A percentile compares a stretch with the other conserved stretches of the same genome.
Evolutionary conservation across 2,113 vertebrate species (phyloP).

Genomic region (Colinus virginianus): DNA sequence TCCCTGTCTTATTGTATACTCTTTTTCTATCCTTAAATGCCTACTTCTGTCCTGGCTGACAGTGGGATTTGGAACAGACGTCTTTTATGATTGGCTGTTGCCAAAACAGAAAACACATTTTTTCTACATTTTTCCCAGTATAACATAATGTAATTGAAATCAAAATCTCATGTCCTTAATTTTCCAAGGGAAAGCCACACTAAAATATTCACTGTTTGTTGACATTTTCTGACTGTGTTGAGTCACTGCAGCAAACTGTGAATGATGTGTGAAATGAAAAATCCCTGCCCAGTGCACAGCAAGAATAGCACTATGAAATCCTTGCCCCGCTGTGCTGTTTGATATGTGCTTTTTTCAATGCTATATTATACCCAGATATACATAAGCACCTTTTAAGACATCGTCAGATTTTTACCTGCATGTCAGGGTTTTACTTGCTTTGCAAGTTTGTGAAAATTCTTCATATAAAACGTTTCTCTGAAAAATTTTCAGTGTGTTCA

Average conservation of each 20-base stretch:
- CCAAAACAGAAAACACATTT: not conserved
- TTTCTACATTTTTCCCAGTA: not conserved
- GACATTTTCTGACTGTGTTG: not conserved
- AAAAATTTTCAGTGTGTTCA: not conserved
- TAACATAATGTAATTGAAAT: not conserved
- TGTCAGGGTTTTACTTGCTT: not conserved
- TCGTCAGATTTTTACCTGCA: not conserved
- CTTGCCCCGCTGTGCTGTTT: not conserved
- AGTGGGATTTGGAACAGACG: not conserved
- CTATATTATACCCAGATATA: not conserved
- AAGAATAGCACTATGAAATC: not conserved
- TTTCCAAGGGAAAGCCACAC: not conserved
- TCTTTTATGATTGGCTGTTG: not conserved
- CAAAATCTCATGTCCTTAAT: not conserved
- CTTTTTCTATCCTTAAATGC: not conserved
- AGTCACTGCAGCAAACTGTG: conserved; percentile 52
- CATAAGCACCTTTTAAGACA: not conserved
- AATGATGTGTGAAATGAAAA: conserved; percentile 70
- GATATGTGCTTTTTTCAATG: not conserved
- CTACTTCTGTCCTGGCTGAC: not conserved
- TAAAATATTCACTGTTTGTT: conserved; percentile 43
- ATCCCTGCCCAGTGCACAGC: conserved; percentile 55
- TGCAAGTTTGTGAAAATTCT: not conserved
- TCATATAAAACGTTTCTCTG: not conserved
- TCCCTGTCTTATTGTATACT: not conserved